Conservation (phyloP, 2,888 invertebrate genomes). For the Rotaria socialis region DNA sequence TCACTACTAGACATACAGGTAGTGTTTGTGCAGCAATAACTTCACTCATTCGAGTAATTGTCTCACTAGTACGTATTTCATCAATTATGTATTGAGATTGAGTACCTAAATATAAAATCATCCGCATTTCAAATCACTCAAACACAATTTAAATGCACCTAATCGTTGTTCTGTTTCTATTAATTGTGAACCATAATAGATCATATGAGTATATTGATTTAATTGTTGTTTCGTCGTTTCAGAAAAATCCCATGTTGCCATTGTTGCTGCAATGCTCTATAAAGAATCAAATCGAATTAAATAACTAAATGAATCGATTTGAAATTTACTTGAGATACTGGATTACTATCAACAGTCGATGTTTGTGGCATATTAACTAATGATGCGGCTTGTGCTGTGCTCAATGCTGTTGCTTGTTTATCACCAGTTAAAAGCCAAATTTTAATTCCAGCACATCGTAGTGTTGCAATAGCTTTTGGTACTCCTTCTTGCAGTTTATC, state of each 20-base stretch:
- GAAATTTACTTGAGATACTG: too few relatives aligned
- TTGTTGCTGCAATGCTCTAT: neutral
- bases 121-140: too few relatives aligned
- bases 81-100: neutral
- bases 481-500: conserved; percentile 98
- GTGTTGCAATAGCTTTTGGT: conserved; percentile 82
- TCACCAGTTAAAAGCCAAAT: conserved; percentile 99
- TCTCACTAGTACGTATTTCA: neutral
- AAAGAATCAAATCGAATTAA: too few relatives aligned
- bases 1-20: neutral
- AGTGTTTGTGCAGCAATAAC: neutral
- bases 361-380: neutral
- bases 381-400: conserved; percentile 11
- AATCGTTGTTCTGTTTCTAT: neutral
- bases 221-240: neutral
- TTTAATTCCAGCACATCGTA: conserved; percentile 88
- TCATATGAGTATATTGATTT: neutral
- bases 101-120: neutral
- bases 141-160: neutral
- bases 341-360: neutral
- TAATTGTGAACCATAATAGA: neutral
- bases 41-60: neutral
- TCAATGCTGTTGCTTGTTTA: conserved; percentile 63
- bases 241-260: neutral
- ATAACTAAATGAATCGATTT: too few relatives aligned